Evolutionary conservation across 2,888 invertebrate species (phyloP), one percentile per base, ranked within the genome.

Genomic region (Silvanus unidentatus): DNA sequence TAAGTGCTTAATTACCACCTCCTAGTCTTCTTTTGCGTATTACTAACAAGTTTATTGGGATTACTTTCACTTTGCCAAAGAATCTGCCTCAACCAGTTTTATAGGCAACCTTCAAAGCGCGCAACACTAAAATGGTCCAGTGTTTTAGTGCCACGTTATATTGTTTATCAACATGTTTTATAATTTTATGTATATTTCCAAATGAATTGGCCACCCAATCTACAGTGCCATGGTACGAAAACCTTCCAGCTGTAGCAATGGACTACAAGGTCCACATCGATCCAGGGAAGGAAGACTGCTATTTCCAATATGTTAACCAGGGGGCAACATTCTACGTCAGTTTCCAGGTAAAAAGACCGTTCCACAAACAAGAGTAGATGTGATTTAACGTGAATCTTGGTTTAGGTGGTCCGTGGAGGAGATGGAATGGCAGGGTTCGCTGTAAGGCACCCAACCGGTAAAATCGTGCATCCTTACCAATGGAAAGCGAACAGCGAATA

Each of bases 261-360:
- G 95, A 95, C 68, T 96, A 96, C 69, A 94, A 94, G 74, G 88
- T 96, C 28, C 89, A 94, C 71, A 84, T 96, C 50, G 92, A 92
- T 63, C 89, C 94, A n/a, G 93, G 94, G 45, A 86, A 84, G 67
- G 94, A 95, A 73, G 95, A 96, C 66, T 96, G 96, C 73, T 96
- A 94, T 73, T 93, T 82, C 71, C 95, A 96, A 75, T 92, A 88
- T 75, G 92, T 94, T 47, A 88, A 92, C 63, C 82, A 86, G 44
- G 91, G 91, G 42, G 92, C 94, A 14, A 92, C 92, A 48, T 88
- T 96, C 68, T 94, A 92, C 73, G 90, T 93, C 49, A 91, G 92
- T 59, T 94, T 92, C 73, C 93, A 94, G 81, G 95, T 93, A 72
- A 22, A 5, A 22, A n/a, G n/a, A n/a, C n/a, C n/a, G n/a, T n/a